Percentiles rank a stretch among this genome's conserved stretches.
phyloP scores from a whole-genome alignment of 2,113 vertebrate genomes.

The Hypomesus transpacificus region DNA sequence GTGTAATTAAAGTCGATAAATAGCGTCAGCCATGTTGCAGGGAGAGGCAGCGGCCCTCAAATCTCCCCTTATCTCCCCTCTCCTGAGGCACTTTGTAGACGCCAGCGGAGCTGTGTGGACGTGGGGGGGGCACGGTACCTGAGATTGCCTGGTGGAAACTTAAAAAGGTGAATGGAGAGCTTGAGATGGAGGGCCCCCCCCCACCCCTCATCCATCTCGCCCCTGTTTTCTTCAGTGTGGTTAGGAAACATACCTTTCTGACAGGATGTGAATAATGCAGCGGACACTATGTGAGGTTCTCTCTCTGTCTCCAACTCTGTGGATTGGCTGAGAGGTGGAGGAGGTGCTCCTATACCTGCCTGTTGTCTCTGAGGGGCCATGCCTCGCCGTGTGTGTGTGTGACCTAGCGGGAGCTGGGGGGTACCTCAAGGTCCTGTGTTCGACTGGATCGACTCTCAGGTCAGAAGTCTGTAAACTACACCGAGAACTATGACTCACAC shows the following conservation, averaged over 20 bases:
- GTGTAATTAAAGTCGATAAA: slow-evolving; percentile 65
- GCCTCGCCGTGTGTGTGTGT: slow-evolving; percentile 13
- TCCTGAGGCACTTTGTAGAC: slow-evolving; percentile 36
- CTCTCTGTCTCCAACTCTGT: slow-evolving; percentile 43
- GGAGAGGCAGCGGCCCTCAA: slow-evolving; percentile 14
- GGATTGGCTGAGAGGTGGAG: slow-evolving; percentile 44
- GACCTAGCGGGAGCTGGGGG: not conserved
- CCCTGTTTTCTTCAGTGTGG: slow-evolving; percentile 2
- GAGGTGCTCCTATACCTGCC: slow-evolving; percentile 39
- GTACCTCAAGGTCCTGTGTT: not conserved
- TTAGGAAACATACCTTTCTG: slow-evolving; percentile 54
- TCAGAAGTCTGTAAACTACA: too few relatives aligned
- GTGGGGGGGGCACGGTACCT: slow-evolving; percentile 10
- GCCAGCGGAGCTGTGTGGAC: not conserved
- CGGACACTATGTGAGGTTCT: slow-evolving; percentile 18
- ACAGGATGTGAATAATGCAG: slow-evolving; percentile 68
- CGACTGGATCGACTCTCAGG: not conserved
- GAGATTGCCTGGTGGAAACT: slow-evolving; percentile 49
- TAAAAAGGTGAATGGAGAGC: slow-evolving; percentile 39
- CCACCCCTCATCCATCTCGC: slow-evolving; percentile 28
- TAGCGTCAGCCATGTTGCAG: slow-evolving; percentile 4
- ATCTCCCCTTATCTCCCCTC: slow-evolving; percentile 39
- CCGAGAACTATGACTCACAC: too few relatives aligned
- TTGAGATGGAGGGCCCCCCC: not conserved
- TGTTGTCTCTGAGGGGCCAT: slow-evolving; percentile 47